Evolutionary conservation across 2,888 invertebrate species (phyloP), one percentile per base, ranked within the genome.

Genomic region (Mallateleia sp.): DNA sequence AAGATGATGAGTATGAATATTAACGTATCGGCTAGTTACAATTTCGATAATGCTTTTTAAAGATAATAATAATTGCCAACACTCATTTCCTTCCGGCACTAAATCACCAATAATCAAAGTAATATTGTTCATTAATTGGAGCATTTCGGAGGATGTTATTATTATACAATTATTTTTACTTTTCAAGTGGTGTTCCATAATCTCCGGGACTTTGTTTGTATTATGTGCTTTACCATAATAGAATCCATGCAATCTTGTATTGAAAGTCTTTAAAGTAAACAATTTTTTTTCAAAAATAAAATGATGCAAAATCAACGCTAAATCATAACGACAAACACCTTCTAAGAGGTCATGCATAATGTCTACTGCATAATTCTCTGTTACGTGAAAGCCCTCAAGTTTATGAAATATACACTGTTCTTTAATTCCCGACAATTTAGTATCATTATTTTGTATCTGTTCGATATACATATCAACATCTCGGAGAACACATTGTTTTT

Each of bases 141-240:
- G n/a, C 85, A 88, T 88, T 69, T 83, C 85, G 8, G 83, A 38
- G 38, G 88, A 60, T n/a, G 77, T 56, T 42, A 38, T 45, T 15
- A 18, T 58, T 11, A 42, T 42, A 22, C 11, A 50, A 45, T 24
- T 56, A 25, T 28, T 71, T 20, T 54, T 54, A 18, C 18, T 25
- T 24, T 54, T 54, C 8, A 32, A 32, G 8, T 72, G 71, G 4
- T 22, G 25, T 9, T 72, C 52, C 15, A 42, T 32, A 15, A 89
- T 81, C 75, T 88, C 84, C 0, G 79, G 50, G 0, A 80, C 78
- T 75, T 82, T 79, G 47, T 89, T 89, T 6, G 42, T 14, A 62
- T 25, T 60, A 28, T 22, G 7, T 38, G 1, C 24, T n/a, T 45
- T 18, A 11, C 60, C 47, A 50, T 42, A 74, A 47, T 47, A 22